Evolutionary conservation across 2,797 vertebrate species (phyloP).

Genomic region (Calcarius lapponicus): DNA sequence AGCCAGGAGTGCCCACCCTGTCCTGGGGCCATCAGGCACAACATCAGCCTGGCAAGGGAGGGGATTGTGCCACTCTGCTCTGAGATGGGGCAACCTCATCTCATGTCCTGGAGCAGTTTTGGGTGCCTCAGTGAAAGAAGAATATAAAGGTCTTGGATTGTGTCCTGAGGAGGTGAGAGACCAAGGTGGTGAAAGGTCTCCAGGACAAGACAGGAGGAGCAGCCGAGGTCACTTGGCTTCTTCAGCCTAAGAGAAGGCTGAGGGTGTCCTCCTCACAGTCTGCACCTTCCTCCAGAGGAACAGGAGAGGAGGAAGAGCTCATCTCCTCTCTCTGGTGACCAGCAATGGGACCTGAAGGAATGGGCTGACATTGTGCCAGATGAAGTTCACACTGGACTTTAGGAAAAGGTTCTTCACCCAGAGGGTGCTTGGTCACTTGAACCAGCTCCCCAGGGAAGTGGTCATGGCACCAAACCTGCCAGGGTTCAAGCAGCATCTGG

Average conservation of each 20-base stretch:
- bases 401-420: neutral
- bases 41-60: accelerated
- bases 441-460: neutral
- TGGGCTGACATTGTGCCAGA: too few relatives aligned
- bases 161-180: neutral
- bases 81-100: accelerated
- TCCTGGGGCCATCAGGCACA: neutral
- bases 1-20: accelerated
- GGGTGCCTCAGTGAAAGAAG: neutral
- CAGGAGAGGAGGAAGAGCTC: neutral
- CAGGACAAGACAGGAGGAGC: neutral
- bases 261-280: neutral
- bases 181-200: neutral
- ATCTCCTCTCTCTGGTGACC: neutral
- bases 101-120: neutral
- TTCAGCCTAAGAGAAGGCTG: neutral
- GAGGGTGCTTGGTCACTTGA: neutral
- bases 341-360: accelerated
- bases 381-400: neutral
- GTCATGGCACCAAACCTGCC: neutral
- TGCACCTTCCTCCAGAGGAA: neutral
- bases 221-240: accelerated
- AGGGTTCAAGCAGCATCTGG: neutral
- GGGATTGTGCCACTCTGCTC: neutral
- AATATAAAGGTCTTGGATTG: neutral